Conservation (phyloP, 2,888 invertebrate genomes). For the Prenolepis imparis region DNA sequence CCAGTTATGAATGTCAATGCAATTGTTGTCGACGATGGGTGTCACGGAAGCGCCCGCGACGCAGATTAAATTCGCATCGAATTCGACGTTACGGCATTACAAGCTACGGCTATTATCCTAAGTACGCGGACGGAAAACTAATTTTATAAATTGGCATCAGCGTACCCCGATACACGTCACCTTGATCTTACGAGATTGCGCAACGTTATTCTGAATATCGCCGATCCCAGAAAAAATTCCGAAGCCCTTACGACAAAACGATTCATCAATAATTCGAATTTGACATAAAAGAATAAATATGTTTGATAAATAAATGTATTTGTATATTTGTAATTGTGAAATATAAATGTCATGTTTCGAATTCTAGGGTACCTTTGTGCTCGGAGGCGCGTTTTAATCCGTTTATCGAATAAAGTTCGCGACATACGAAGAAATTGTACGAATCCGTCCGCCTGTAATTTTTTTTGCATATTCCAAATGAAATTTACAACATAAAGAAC, state of each 20-base stretch:
- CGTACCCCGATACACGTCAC: neutral
- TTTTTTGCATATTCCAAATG: neutral
- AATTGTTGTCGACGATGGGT: slow-evolving; percentile 61
- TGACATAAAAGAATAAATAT: neutral
- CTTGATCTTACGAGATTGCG: slow-evolving; percentile 13
- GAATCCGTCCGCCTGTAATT: neutral
- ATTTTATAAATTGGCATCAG: slow-evolving; percentile 69
- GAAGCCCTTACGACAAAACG: neutral
- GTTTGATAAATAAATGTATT: neutral
- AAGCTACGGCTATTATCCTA: slow-evolving; percentile 72
- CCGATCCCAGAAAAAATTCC: neutral
- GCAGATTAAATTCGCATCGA: slow-evolving; percentile 70
- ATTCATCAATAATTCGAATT: neutral
- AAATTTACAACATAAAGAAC: slow-evolving; percentile 20
- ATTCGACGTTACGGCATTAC: slow-evolving; percentile 56
- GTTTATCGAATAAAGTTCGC: neutral
- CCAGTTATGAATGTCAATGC: slow-evolving; percentile 70
- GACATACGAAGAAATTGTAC: neutral
- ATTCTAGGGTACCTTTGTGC: neutral
- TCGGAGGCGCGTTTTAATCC: neutral
- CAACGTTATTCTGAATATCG: neutral
- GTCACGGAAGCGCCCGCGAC: slow-evolving; percentile 44
- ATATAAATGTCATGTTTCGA: neutral
- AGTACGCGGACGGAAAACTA: slow-evolving; percentile 72
- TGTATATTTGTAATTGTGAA: neutral